phyloP scores from a whole-genome alignment of 1,140 invertebrate species.

The Sitobion miscanthi region DNA sequence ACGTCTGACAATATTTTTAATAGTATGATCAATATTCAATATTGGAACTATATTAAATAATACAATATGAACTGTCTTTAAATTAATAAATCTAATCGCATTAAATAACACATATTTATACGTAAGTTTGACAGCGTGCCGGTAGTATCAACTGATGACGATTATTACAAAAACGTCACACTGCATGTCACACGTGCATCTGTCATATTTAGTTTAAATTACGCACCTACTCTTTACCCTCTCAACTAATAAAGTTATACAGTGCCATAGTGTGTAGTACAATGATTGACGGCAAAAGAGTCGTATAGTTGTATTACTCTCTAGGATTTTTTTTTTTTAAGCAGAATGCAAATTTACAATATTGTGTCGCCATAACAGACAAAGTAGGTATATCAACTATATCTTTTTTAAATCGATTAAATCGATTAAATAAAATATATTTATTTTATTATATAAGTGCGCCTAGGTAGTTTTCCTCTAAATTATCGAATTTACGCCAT shows the following conservation, averaged over 20 bases:
- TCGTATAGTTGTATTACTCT: background rate
- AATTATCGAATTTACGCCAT: no score
- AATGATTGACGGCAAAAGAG: background rate
- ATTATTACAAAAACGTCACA: background rate
- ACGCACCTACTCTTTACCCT: background rate
- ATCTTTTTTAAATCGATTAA: no score
- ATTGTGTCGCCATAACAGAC: no score
- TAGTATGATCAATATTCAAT: no score
- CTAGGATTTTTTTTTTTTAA: background rate
- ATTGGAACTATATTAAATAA: no score
- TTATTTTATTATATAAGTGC: no score
- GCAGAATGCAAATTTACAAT: background rate
- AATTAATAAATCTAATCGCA: background rate
- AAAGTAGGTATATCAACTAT: no score
- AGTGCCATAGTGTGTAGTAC: background rate
- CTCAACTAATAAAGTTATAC: background rate
- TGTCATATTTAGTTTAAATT: background rate
- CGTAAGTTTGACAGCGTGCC: background rate
- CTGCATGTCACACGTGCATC: background rate
- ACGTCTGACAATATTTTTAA: no score
- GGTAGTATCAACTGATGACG: background rate
- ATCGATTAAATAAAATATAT: no score
- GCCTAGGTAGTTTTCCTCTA: no score
- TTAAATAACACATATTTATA: background rate
- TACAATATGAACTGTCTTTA: background rate